These are phyloP conservation scores for Nyleta sp. DNA, from an alignment of 2,888 invertebrate genomes.

Conservation along the genomic window DNA sequence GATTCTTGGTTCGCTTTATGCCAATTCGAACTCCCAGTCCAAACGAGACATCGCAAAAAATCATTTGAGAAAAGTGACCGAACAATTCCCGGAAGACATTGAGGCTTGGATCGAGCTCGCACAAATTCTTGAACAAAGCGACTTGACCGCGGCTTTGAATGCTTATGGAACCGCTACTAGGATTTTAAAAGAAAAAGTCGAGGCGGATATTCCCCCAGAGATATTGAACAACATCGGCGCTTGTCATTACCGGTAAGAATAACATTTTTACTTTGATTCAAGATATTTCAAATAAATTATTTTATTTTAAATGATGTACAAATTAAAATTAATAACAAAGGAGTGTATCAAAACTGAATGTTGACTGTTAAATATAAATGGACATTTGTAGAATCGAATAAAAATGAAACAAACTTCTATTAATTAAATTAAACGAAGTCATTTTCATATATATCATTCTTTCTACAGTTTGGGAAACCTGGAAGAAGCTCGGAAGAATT, in stretches of 20 bases:
- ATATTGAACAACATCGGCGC: constrained; percentile 99
- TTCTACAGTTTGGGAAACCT: constrained; percentile 94
- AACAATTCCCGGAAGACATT: constrained; percentile 98
- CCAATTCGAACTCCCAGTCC: constrained; percentile 93
- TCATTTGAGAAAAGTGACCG: constrained; percentile 97
- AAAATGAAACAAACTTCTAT: too few species aligned
- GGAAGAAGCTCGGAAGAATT: constrained; percentile 91
- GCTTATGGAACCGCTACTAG: constrained; percentile 97
- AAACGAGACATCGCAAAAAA: constrained; percentile 97
- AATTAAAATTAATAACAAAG: not conserved
- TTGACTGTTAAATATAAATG: too few species aligned
- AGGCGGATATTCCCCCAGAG: constrained; percentile 98
- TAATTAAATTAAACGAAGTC: too few species aligned
- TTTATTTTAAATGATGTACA: too few species aligned
- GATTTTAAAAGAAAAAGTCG: constrained; percentile 95
- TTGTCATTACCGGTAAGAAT: constrained; percentile 88
- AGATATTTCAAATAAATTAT: too few species aligned
- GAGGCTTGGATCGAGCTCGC: constrained; percentile 99
- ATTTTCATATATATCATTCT: too few species aligned
- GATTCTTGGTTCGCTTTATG: constrained; percentile 98
- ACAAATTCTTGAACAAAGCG: constrained; percentile 98
- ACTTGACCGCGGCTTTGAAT: constrained; percentile 91
- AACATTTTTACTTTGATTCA: too few species aligned
- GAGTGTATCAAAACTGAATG: too few species aligned
- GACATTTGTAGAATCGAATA: too few species aligned